Percentiles rank a stretch among this genome's conserved stretches.
phyloP scores from a whole-genome alignment of 2,888 invertebrate species.

The Sinohyriopsis cumingii region DNA sequence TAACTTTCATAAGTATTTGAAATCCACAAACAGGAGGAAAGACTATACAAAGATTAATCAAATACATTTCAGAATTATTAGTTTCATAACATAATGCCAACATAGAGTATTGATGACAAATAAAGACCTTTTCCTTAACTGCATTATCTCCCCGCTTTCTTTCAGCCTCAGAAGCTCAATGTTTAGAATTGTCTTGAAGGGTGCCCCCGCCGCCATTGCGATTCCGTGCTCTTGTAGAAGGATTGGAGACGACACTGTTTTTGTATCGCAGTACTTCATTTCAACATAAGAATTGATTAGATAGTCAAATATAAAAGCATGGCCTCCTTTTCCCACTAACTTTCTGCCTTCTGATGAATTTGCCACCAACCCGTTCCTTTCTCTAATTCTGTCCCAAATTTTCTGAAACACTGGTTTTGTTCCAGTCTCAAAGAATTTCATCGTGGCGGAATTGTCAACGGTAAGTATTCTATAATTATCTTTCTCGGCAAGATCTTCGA shows the following conservation, averaged over 20 bases:
- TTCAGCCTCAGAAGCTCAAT: constrained; percentile 56
- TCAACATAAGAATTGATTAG: constrained; percentile 57
- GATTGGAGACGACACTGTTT: constrained; percentile 53
- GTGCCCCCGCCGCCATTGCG: constrained; percentile 53
- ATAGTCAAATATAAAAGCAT: constrained; percentile 62
- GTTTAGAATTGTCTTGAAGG: constrained; percentile 59
- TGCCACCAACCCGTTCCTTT: constrained; percentile 30
- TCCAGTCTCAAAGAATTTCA: constrained; percentile 52
- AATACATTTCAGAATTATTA: too few relatives aligned
- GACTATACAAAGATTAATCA: too few relatives aligned
- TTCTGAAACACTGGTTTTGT: constrained; percentile 32
- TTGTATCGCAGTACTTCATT: constrained; percentile 51
- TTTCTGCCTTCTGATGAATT: constrained; percentile 33
- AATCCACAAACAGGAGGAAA: too few relatives aligned
- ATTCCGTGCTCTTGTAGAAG: constrained; percentile 63
- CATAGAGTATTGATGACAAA: background rate
- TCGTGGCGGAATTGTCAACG: constrained; percentile 56
- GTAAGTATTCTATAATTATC: constrained; percentile 44
- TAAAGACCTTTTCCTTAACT: constrained; percentile 50
- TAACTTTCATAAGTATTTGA: too few relatives aligned
- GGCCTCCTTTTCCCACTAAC: constrained; percentile 24
- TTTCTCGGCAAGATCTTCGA: constrained; percentile 51
- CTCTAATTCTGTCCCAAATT: constrained; percentile 45
- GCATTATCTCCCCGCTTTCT: constrained; percentile 48
- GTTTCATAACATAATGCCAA: too few relatives aligned